These are phyloP conservation scores for Catharus bicknelli DNA, from an alignment of 2,113 vertebrate genomes.

Conservation along the genomic window DNA sequence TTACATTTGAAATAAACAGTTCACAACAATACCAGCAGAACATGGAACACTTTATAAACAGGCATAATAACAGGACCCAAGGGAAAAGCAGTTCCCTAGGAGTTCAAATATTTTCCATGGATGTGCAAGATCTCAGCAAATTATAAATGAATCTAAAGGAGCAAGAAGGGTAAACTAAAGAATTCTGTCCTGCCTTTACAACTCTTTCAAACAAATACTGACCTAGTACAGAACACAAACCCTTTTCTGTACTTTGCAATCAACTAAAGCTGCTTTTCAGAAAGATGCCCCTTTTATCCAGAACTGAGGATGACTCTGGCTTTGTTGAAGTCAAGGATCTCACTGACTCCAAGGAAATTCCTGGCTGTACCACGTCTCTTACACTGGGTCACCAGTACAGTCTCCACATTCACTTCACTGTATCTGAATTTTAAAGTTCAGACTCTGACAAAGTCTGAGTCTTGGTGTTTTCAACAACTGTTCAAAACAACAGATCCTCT, in stretches of 20 bases:
- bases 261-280: background rate
- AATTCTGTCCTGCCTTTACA: background rate
- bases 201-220: rapidly evolving
- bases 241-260: background rate
- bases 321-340: background rate
- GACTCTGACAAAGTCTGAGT: background rate
- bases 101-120: background rate
- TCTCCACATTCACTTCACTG: background rate
- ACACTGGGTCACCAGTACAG: background rate
- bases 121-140: background rate
- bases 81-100: background rate
- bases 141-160: background rate
- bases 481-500: background rate
- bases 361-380: rapidly evolving
- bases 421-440: background rate
- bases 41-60: background rate
- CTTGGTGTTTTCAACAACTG: background rate
- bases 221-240: background rate
- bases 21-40: background rate
- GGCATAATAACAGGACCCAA: background rate
- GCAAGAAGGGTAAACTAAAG: background rate
- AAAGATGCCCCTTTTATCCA: background rate
- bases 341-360: background rate
- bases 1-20: background rate
- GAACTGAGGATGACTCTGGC: background rate